phyloP scores from a whole-genome alignment of 2,888 invertebrate genomes.

The Heteropelma amictum region DNA sequence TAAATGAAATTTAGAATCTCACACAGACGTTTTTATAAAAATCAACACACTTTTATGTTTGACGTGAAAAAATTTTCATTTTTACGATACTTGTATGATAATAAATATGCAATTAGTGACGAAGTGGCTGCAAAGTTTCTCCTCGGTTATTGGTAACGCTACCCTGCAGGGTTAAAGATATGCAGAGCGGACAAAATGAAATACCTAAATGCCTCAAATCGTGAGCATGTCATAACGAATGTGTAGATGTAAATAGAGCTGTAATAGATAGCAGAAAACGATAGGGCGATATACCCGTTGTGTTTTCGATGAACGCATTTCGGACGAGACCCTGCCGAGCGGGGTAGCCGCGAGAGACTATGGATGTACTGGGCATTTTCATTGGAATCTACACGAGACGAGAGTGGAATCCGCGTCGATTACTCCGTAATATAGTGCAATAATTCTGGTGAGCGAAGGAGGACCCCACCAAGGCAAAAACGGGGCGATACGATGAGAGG shows the following conservation, averaged over 20 bases:
- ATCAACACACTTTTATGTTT: too few relatives aligned
- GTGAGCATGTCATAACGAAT: slow-evolving; percentile 29
- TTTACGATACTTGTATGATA: slow-evolving; percentile 3
- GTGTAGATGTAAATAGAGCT: slow-evolving; percentile 24
- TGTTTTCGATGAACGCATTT: slow-evolving; percentile 35
- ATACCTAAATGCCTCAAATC: slow-evolving; percentile 4
- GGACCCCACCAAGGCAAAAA: slow-evolving; percentile 49
- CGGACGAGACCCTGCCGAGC: not conserved
- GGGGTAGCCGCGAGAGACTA: not conserved
- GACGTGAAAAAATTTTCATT: too few relatives aligned
- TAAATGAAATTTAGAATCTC: too few relatives aligned
- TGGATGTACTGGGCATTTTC: slow-evolving; percentile 30
- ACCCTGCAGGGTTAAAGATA: not conserved
- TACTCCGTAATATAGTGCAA: slow-evolving; percentile 52
- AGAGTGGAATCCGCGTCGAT: slow-evolving; percentile 45
- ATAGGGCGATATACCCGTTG: slow-evolving; percentile 9
- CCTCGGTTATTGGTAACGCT: not conserved
- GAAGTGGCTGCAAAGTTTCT: not conserved
- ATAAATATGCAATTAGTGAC: not conserved
- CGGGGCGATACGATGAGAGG: not conserved
- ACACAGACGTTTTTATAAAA: too few relatives aligned
- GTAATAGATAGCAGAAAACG: slow-evolving; percentile 20
- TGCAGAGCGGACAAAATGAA: slow-evolving; percentile 3
- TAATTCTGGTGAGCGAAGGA: too few relatives aligned
- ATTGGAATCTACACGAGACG: slow-evolving; percentile 45